A percentile compares a stretch with the other conserved stretches of the same genome.
Conservation (phyloP, 2,888 invertebrate genomes). For the Ctena decussata region DNA sequence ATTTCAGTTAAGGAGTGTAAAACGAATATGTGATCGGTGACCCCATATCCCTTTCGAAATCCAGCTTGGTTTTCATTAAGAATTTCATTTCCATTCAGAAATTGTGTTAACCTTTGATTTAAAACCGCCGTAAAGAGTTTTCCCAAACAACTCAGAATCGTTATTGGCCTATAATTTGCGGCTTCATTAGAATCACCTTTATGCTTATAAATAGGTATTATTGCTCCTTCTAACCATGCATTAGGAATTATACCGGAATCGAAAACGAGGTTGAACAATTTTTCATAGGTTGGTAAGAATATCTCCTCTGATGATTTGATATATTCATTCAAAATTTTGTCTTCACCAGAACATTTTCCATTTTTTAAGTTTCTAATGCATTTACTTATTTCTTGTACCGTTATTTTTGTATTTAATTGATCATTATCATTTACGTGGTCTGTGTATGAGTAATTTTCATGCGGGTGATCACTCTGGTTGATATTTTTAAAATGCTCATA, state of each 20-base stretch:
- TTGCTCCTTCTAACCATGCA: conserved; percentile 29
- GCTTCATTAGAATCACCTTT: conserved; percentile 16
- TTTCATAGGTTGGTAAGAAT: conserved; percentile 5
- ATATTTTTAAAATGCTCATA: conserved; percentile 5
- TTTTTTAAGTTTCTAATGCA: conserved; percentile 20
- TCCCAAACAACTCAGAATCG: too few relatives aligned
- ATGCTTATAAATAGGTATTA: conserved; percentile 52
- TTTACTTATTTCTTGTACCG: conserved; percentile 20
- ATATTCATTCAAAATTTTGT: conserved; percentile 29
- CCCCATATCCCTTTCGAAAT: too few relatives aligned
- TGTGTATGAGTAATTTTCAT: background rate
- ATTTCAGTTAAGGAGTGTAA: too few relatives aligned
- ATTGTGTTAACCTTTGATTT: too few relatives aligned
- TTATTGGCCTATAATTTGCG: conserved; percentile 50
- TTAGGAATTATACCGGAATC: conserved; percentile 35
- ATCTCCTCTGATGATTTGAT: conserved; percentile 8
- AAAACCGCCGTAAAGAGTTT: too few relatives aligned
- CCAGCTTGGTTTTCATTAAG: too few relatives aligned
- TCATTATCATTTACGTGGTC: background rate
- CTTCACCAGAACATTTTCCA: conserved; percentile 3
- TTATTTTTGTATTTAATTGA: background rate
- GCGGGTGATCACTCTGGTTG: background rate
- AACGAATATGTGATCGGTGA: too few relatives aligned
- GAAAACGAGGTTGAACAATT: conserved; percentile 34
- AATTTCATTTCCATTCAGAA: too few relatives aligned